Base-by-base conservation (phyloP, 1,140 invertebrate genomes). In the Drosophila ogumai region DNA sequence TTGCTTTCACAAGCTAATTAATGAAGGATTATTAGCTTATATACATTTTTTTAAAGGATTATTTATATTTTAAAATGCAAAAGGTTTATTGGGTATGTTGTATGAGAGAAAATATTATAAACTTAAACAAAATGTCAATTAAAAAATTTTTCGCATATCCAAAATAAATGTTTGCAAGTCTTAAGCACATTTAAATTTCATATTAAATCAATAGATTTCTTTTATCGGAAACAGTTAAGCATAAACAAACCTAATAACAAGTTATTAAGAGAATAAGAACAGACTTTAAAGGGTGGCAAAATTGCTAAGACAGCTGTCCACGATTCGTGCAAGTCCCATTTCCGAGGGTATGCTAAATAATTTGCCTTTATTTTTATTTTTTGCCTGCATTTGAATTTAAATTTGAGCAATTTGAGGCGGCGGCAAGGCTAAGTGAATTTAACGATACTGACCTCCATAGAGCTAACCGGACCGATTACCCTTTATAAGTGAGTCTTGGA, bases 371-470 rank as follows among this genome's bases (percentile, higher is more conserved):
- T 46, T n/a, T 40, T n/a, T 46, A 2, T 36, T 54, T 54, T 8
- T 19, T 55, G 63, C 17, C 52, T 72, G 50, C 65, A 72, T 59
- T 73, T 73, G 69, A 72, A 73, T 72, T 72, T 50, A n/a, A 59
- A 72, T 73, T 72, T 59, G 36, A 58, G 61, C 56, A 65, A 72
- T 59, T 72, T 32, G 52, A 38, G 69, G 34, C 63, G 19, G 8
- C 61, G 9, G 59, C 59, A 59, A 73, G 66, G 69, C 69, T 54
- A 49, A 71, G 52, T 71, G 49, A 41, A 44, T 43, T 59, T 73
- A 73, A 72, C 69, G 69, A 73, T 72, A 59, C 40, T 72, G 69
- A 73, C 69, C 69, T 59, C 69, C 66, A 49, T 47, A 7, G 12
- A 73, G 46, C 66, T 59, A 72, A 72, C 43, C 67, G 36, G 40